Evolutionary conservation across 2,888 invertebrate genomes (phyloP).

Genomic region (Drosophila mayaguana): DNA sequence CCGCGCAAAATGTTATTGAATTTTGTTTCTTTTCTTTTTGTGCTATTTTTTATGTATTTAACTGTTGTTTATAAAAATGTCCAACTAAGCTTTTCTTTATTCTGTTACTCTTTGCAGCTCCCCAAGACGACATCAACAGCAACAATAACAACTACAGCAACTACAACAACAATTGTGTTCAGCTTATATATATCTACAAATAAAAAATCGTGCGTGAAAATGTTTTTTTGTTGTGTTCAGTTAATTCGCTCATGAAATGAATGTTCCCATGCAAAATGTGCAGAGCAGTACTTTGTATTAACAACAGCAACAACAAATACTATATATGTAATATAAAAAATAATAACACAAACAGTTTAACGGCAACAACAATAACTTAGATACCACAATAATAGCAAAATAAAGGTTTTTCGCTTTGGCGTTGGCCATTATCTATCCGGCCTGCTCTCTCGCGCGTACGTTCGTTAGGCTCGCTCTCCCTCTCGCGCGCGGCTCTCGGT

Average conservation of each 20-base stretch:
- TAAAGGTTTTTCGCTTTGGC: conserved; percentile 13
- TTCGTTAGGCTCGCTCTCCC: conserved; percentile 7
- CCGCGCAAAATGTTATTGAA: conserved; percentile 51
- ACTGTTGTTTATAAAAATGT: conserved; percentile 46
- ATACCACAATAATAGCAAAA: conserved; percentile 1
- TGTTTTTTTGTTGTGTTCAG: conserved; percentile 29
- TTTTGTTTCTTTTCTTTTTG: conserved; percentile 18
- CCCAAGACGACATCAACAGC: conserved; percentile 37
- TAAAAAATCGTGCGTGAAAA: conserved; percentile 28
- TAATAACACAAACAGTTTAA: conserved; percentile 22
- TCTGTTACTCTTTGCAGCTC: conserved; percentile 49
- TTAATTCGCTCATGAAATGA: conserved; percentile 42
- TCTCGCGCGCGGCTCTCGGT: conserved; percentile 5
- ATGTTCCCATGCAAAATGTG: conserved; percentile 55
- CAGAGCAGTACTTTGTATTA: conserved; percentile 41
- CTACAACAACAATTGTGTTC: conserved; percentile 30
- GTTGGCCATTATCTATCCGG: conserved; percentile 18
- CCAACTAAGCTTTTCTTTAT: conserved; percentile 46
- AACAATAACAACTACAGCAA: conserved; percentile 20
- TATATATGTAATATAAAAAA: conserved; percentile 1
- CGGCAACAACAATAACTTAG: conserved; percentile 53
- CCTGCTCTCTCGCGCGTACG: background rate
- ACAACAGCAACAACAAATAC: conserved; percentile 34
- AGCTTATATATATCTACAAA: conserved; percentile 4
- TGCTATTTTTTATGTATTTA: conserved; percentile 18